phyloP scores from a whole-genome alignment of 23 tunicate species.

The Trididemnum clinides region DNA sequence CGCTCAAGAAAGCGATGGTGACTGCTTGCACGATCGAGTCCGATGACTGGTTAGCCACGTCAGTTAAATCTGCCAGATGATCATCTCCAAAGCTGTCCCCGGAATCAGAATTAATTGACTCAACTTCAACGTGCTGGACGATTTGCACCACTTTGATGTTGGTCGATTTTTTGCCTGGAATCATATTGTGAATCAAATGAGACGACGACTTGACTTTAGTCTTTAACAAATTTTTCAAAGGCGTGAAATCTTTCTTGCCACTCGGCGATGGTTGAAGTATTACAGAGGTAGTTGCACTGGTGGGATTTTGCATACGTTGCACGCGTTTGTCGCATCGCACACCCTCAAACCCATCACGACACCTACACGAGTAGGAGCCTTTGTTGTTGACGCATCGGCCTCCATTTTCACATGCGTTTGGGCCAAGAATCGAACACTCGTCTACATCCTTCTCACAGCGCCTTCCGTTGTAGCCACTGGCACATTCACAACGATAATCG shows the following conservation, averaged over 20 bases:
- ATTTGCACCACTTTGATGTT: slow-evolving; percentile 42
- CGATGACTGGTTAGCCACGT: neutral
- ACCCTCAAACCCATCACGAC: slow-evolving; percentile 68
- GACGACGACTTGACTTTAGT: too few relatives aligned
- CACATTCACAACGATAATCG: slow-evolving; percentile 71
- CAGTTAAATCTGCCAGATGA: neutral
- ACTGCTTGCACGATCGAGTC: slow-evolving; percentile 49
- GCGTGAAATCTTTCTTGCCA: too few relatives aligned
- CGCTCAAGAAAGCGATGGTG: slow-evolving; percentile 55
- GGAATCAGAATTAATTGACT: neutral
- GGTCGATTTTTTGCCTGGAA: neutral
- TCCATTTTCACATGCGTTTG: slow-evolving; percentile 59
- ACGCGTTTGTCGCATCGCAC: slow-evolving; percentile 48
- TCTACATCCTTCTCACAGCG: slow-evolving; percentile 68
- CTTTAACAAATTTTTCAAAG: too few relatives aligned
- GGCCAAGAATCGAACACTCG: slow-evolving; percentile 52
- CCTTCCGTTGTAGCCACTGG: slow-evolving; percentile 63
- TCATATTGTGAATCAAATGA: too few relatives aligned
- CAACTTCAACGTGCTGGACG: slow-evolving; percentile 38
- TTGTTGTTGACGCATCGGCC: slow-evolving; percentile 57
- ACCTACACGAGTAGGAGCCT: slow-evolving; percentile 72
- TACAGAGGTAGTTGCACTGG: neutral
- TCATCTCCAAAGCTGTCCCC: slow-evolving; percentile 10
- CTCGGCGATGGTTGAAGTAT: too few relatives aligned
- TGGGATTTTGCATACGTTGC: neutral